Evolutionary conservation across 2,113 vertebrate species (phyloP), one percentile per base, ranked within the genome.

Genomic region (Gymnocephalus cernua): DNA sequence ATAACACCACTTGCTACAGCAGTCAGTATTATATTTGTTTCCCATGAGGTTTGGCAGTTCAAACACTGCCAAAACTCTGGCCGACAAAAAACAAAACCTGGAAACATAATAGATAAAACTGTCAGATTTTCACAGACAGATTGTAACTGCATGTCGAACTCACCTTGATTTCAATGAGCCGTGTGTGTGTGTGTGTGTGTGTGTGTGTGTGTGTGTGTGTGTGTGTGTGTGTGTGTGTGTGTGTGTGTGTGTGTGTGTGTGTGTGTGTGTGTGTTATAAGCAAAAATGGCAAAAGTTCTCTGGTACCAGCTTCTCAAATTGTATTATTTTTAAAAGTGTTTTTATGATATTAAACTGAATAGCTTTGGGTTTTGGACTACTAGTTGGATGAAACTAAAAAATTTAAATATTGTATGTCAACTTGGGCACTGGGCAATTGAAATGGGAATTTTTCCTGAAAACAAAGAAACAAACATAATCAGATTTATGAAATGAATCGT

Each of bases 51-150:
- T 74, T 18, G 21, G 35, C 38, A 25, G 50, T 9, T 57, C 27
- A 74, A 62, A 59, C 6, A 10, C 50, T 57, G 29, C 29, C 29
- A 29, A 29, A 29, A 29, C 29, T 4, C 29, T 38, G 35, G 6
- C 35, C 35, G 6, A 35, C 35, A 38, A 7, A 38, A 69, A 62
- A 59, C 9, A 10, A 41, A 79, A 56, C 21, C 58, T 74, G 59
- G 29, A 54, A 38, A 58, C 25, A 87, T 35, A 18, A 35, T 12
- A 62, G 13, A 51, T 51, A 4, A 74, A 62, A 61, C 64, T 47
- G 65, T 67, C 59, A 76, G 25, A 47, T 29, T 44, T 38, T 13
- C 67, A 68, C 54, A 38, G 47, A 57, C 51, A 58, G 38, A 68
- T 64, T 45, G 25, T 58, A 63, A 48, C 58, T 56, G 68, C 35